Evolutionary conservation across 2,888 invertebrate species (phyloP).

Genomic region (Drosophila pegasa): DNA sequence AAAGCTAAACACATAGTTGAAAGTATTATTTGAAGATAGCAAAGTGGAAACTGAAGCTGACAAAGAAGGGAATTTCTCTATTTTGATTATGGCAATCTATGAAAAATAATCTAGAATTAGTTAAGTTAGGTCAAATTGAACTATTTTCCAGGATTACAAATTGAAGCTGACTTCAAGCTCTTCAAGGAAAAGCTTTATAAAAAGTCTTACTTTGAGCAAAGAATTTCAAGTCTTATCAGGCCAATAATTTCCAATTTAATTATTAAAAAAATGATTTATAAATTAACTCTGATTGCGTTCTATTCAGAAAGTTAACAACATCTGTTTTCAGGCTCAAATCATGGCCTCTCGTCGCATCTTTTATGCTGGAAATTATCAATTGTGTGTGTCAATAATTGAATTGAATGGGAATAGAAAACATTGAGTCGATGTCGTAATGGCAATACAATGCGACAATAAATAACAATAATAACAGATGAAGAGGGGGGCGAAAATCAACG

Average conservation of each 20-base stretch:
- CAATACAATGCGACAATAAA: slow-evolving; percentile 55
- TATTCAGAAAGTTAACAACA: slow-evolving; percentile 7
- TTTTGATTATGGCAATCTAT: not conserved
- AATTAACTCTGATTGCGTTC: slow-evolving; percentile 11
- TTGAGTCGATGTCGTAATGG: slow-evolving; percentile 35
- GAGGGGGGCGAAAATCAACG: slow-evolving; percentile 27
- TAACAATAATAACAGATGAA: slow-evolving; percentile 62
- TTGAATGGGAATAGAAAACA: slow-evolving; percentile 41
- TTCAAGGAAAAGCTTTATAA: not conserved
- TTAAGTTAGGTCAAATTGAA: not conserved
- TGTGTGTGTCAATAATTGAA: slow-evolving; percentile 59
- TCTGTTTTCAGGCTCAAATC: slow-evolving; percentile 7
- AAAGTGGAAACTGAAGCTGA: not conserved
- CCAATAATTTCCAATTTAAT: not conserved
- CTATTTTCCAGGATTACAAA: not conserved
- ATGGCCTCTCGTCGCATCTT: slow-evolving; percentile 11
- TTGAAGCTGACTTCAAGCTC: not conserved
- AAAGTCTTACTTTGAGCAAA: too few relatives aligned
- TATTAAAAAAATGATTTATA: not conserved
- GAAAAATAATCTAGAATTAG: not conserved
- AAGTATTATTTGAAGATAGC: not conserved
- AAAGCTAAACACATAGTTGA: not conserved
- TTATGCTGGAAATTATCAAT: slow-evolving; percentile 48
- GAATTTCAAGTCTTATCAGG: not conserved
- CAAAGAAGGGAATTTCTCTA: not conserved